These are phyloP conservation scores for Glossophaga mutica DNA, from an alignment of 2,797 vertebrate genomes.

Conservation along the genomic window DNA sequence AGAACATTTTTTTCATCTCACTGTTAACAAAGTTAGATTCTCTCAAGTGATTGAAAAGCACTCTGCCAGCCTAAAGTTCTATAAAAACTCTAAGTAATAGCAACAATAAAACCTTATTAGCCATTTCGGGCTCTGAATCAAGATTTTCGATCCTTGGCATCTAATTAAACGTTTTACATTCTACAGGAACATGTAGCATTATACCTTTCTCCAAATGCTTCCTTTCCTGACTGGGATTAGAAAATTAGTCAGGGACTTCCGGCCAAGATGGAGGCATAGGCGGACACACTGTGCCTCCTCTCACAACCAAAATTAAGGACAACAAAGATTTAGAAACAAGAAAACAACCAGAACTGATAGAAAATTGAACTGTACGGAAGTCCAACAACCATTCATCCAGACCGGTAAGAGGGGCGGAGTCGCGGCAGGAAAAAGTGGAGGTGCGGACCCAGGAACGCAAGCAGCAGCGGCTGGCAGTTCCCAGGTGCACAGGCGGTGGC, in stretches of 20 bases:
- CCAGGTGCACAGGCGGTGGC: too few species aligned
- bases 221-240: conserved; percentile 36
- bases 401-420: too few species aligned
- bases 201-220: conserved; percentile 1
- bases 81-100: conserved; percentile 74
- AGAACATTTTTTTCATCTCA: conserved; percentile 52
- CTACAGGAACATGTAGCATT: conserved; percentile 5
- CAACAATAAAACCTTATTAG: conserved; percentile 62
- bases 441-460: too few species aligned
- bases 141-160: conserved; percentile 65
- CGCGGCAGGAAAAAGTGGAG: too few species aligned
- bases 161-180: conserved; percentile 58
- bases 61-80: conserved; percentile 65
- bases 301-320: too few species aligned
- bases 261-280: too few species aligned
- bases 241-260: background rate
- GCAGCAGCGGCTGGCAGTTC: too few species aligned
- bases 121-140: conserved; percentile 60
- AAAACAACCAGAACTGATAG: too few species aligned
- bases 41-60: conserved; percentile 68
- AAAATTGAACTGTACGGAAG: too few species aligned
- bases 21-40: conserved; percentile 68
- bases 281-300: too few species aligned
- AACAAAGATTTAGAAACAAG: too few species aligned
- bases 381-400: too few species aligned